phyloP scores from a whole-genome alignment of 2,888 invertebrate species.

The Andrena trimmerana region DNA sequence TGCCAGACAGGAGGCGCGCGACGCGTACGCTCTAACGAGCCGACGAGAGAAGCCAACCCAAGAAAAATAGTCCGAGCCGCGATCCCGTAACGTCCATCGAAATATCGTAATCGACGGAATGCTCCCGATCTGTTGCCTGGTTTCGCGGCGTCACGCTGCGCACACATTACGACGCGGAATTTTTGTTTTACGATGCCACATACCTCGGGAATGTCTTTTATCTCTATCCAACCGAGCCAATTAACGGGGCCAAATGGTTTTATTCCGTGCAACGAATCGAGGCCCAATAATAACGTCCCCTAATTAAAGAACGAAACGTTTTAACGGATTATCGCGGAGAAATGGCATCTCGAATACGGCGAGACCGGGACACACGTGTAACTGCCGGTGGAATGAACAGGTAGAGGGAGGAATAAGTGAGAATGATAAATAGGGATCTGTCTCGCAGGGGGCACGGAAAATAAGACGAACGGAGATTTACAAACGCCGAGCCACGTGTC shows the following conservation, averaged over 20 bases:
- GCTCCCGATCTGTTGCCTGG: background rate
- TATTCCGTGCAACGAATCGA: background rate
- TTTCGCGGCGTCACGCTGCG: background rate
- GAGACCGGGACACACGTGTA: no score
- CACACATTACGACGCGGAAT: background rate
- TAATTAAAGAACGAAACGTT: no score
- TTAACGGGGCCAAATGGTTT: background rate
- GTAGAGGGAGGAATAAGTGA: background rate
- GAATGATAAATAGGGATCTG: background rate
- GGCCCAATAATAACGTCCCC: no score
- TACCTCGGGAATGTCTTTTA: slow-evolving; percentile 7
- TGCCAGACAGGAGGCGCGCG: slow-evolving; percentile 56
- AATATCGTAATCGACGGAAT: slow-evolving; percentile 34
- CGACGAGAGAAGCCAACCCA: slow-evolving; percentile 17
- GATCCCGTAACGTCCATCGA: slow-evolving; percentile 40
- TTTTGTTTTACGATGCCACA: slow-evolving; percentile 14
- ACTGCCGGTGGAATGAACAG: no score
- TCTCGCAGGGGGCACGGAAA: background rate
- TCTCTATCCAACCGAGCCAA: background rate
- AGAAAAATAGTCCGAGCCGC: slow-evolving; percentile 10
- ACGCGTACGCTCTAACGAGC: slow-evolving; percentile 50
- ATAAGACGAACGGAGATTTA: background rate
- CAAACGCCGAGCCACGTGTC: slow-evolving; percentile 20
- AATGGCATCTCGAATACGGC: no score
- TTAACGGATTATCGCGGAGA: no score